These are phyloP conservation scores for Stylophora pistillata DNA, from an alignment of 64 coral and sea anemone genomes.

Conservation along the genomic window DNA sequence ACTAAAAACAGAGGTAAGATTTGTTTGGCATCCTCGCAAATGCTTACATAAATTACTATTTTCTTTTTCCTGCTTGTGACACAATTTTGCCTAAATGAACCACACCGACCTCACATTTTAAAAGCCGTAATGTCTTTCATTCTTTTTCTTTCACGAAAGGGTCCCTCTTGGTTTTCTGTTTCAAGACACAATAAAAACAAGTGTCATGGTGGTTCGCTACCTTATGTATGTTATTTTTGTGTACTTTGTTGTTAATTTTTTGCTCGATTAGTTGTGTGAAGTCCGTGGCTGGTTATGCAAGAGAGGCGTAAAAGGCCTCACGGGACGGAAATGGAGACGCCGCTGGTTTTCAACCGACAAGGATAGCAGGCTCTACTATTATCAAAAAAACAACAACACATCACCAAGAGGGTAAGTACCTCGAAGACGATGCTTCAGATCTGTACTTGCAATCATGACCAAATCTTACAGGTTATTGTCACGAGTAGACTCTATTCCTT, in stretches of 20 bases:
- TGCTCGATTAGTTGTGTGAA: slow-evolving; percentile 36
- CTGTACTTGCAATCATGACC: background rate
- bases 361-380: slow-evolving; percentile 94
- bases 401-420: slow-evolving; percentile 79
- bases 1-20: background rate
- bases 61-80: too few relatives aligned
- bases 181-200: background rate
- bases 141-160: too few relatives aligned
- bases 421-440: background rate
- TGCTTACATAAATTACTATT: background rate
- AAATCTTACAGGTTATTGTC: background rate
- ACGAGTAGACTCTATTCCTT: background rate
- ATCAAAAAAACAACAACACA: slow-evolving; percentile 90
- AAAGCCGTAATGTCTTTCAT: too few relatives aligned
- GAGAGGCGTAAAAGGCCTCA: slow-evolving; percentile 90
- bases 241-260: background rate
- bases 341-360: slow-evolving; percentile 93
- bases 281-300: slow-evolving; percentile 97
- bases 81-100: too few relatives aligned
- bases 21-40: background rate
- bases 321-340: slow-evolving; percentile 78
- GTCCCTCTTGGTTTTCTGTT: too few relatives aligned
- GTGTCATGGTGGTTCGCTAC: background rate
- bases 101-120: too few relatives aligned
- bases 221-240: background rate